phyloP scores from a whole-genome alignment of 2,797 vertebrate species.

The Falco peregrinus region DNA sequence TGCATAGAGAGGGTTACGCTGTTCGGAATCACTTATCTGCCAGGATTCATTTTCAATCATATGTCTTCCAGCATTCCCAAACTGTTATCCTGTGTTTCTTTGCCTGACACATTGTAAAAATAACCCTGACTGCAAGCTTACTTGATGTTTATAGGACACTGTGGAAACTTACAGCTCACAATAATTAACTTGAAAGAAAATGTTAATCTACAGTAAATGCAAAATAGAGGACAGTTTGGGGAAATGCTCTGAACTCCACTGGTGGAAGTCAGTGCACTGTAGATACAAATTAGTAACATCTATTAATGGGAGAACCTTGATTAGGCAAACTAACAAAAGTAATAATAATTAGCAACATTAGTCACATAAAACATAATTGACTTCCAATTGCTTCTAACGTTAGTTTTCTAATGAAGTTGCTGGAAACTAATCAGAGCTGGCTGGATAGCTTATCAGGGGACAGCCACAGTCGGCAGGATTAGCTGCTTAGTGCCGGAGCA shows the following conservation, averaged over 20 bases:
- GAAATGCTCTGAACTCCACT: constrained; percentile 3
- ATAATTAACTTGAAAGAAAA: constrained; percentile 49
- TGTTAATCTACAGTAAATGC: background rate
- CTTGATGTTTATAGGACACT: constrained; percentile 7
- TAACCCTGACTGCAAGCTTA: background rate
- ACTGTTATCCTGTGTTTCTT: constrained; percentile 11
- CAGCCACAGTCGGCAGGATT: constrained; percentile 9
- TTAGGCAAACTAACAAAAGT: constrained; percentile 9
- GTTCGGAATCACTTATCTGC: background rate
- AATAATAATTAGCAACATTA: constrained; percentile 38
- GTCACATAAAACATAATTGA: constrained; percentile 10
- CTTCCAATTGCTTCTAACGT: constrained; percentile 11
- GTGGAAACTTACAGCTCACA: constrained; percentile 26
- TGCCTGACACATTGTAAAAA: constrained; percentile 23
- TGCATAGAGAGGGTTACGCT: background rate
- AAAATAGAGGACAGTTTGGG: background rate
- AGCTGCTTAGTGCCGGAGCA: background rate
- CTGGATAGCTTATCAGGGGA: constrained; percentile 34
- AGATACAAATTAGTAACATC: background rate
- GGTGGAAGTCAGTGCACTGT: background rate
- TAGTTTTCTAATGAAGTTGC: constrained; percentile 30
- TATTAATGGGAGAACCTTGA: constrained; percentile 1
- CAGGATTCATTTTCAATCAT: background rate
- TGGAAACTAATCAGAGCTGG: constrained; percentile 22
- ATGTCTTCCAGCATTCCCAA: background rate